Base-by-base conservation (phyloP, 1,140 invertebrate genomes). In the Gyrodactylus salaris region DNA sequence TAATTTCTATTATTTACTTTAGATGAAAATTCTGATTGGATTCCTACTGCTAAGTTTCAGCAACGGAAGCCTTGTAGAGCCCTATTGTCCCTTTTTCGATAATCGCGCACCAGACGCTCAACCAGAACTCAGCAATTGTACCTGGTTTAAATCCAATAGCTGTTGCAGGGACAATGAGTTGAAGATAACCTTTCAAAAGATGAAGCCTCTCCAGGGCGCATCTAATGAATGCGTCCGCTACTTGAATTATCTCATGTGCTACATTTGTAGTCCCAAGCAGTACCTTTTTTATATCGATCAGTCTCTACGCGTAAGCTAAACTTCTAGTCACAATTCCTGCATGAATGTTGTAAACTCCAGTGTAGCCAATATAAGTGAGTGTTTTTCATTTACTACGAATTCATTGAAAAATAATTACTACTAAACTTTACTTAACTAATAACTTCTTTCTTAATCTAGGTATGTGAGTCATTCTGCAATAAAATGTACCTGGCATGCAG, bases 231-330 rank as follows among this genome's bases (percentile, higher is more conserved):
- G 80, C 73, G 78, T 79, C 71, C 76, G 71, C 26, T 80, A 80
- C 75, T 77, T 80, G 0, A 81, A 81, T 75, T 80, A 79, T 75
- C 75, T 81, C 1, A 81, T 81, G 80, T 81, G 80, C 72, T 81
- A 81, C 74, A 79, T 81, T 20, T 81, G 80, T 74, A 77, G 78
- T 19, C 80, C 80, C 1, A 77, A 78, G 70, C 80, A 81, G 76
- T 78, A 79, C 75, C 72, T 73, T 23, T 81, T 80, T 75, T 81
- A 81, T 75, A 69, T 75, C 19, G 75, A 76, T 26, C 80, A 81
- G 76, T 77, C 78, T 74, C 69, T 81, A 73, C 78, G 77, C 0
- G 80, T 81, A 0, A 80, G 80, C 76, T 77, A 78, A 75, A 77
- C 78, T 34, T 81, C 80, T 75, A 80, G 79, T 75, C 76, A 81